Evolutionary conservation across 2,888 invertebrate genomes (phyloP), one percentile per base, ranked within the genome.

Genomic region (Sympetrum striolatum): DNA sequence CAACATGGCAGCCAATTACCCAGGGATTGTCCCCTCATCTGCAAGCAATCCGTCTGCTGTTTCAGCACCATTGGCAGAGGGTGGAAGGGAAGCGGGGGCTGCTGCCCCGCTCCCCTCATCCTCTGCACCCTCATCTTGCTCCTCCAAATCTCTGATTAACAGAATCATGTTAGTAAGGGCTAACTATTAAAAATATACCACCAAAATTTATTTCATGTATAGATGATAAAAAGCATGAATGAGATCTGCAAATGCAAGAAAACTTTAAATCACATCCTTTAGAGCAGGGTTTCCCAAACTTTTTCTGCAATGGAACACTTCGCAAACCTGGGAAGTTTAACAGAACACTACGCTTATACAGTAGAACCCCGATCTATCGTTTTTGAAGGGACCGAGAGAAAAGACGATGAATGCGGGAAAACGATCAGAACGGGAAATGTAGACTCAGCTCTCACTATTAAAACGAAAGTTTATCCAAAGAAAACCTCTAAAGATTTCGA

Each of bases 121-220:
- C 86, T 86, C 86, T 86, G 86, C 60, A 86, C 60, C 60, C 60
- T 86, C 86, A 86, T 86, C 86, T 60, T 86, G 60, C 64, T 86
- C 86, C 86, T 86, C 86, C 86, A 86, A 86, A 86, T 86, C 86
- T 64, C 86, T 86, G 86, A 86, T 86, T 22, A 64, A 86, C 64
- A 86, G 86, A 86, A 60, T 60, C 37, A 18, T 31, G 60, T 86
- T n/a, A 64, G 86, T 31, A 39, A 31, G 25, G 25, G 73, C 31
- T 73, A 1, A 44, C 44, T 44, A 44, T 8, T 44, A 8, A 15
- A 3, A 73, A 73, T 12, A 73, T 31, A 31, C 14, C 31, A 31
- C 22, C 31, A 31, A 82, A 82, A 53, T 58, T 10, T 58, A 0
- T 25, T 79, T 2, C 35, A 25, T 18, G 25, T 79, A 0, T 35